Conservation (phyloP, 2,797 vertebrate species). For the Tamandua tetradactyla region DNA sequence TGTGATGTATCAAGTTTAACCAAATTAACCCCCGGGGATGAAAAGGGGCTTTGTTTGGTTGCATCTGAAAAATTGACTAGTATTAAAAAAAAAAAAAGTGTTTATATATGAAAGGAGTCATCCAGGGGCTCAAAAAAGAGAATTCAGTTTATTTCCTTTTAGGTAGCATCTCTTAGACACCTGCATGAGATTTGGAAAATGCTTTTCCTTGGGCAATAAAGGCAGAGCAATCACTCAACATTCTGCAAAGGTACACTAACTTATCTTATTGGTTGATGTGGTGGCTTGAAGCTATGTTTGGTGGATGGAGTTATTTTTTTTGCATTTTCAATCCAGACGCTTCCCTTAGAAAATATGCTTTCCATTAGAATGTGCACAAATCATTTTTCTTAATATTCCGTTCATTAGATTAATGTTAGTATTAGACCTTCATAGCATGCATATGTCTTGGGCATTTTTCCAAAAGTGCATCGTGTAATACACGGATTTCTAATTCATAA, state of each 20-base stretch:
- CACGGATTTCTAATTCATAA: constrained; percentile 62
- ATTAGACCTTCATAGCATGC: not conserved
- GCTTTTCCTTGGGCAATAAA: constrained; percentile 37
- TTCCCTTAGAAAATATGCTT: constrained; percentile 59
- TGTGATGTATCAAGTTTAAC: constrained; percentile 76
- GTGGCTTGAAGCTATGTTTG: constrained; percentile 49
- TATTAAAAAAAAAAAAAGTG: not conserved
- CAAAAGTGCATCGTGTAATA: constrained; percentile 62
- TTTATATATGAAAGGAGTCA: constrained; percentile 26
- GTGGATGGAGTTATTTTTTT: not conserved
- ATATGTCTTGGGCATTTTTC: constrained; percentile 35
- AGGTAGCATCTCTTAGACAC: constrained; percentile 44
- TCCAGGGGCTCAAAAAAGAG: not conserved
- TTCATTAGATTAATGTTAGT: constrained; percentile 75
- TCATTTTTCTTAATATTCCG: constrained; percentile 50
- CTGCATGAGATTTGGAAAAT: constrained; percentile 58
- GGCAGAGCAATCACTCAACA: constrained; percentile 52
- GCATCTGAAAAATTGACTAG: constrained; percentile 69
- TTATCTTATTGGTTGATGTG: constrained; percentile 51
- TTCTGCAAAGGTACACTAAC: not conserved
- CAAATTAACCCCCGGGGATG: constrained; percentile 78
- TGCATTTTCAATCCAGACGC: constrained; percentile 56
- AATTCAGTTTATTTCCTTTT: not conserved
- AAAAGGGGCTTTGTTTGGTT: constrained; percentile 70
- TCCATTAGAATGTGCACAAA: constrained; percentile 67